A percentile compares a stretch with the other conserved stretches of the same genome.
Conservation (phyloP, 2,797 vertebrate genomes). For the Bradypus variegatus region DNA sequence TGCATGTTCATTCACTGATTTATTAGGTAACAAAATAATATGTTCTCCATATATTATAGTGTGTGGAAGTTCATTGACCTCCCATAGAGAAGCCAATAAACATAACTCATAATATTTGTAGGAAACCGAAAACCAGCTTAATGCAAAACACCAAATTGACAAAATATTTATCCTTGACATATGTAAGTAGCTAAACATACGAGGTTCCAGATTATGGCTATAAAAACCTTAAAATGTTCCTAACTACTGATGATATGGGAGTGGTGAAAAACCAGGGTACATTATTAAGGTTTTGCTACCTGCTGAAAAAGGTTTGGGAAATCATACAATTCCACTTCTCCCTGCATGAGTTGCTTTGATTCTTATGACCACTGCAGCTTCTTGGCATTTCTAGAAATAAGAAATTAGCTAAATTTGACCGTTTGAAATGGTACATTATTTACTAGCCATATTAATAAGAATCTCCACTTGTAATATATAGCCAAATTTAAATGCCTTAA, state of each 20-base stretch:
- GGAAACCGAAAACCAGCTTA: conserved; percentile 49
- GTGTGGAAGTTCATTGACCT: conserved; percentile 39
- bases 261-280: neutral
- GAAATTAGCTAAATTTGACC: conserved; percentile 44
- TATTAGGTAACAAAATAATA: conserved; percentile 52
- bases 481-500: conserved; percentile 42
- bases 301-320: conserved; percentile 41
- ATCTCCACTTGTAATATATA: conserved; percentile 45
- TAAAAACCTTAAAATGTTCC: neutral
- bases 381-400: neutral
- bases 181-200: neutral
- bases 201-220: neutral
- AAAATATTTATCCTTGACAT: neutral
- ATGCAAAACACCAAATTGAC: conserved; percentile 43
- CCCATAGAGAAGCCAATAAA: conserved; percentile 48
- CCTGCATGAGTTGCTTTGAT: conserved; percentile 22
- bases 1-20: conserved; percentile 52
- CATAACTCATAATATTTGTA: conserved; percentile 51
- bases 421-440: conserved; percentile 46
- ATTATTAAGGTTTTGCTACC: neutral
- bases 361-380: conserved; percentile 22
- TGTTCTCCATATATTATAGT: conserved; percentile 65
- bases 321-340: neutral
- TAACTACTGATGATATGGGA: neutral
- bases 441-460: conserved; percentile 39